Evolutionary conservation across 2,797 vertebrate genomes (phyloP).

Genomic region (Lophotriccus pileatus): DNA sequence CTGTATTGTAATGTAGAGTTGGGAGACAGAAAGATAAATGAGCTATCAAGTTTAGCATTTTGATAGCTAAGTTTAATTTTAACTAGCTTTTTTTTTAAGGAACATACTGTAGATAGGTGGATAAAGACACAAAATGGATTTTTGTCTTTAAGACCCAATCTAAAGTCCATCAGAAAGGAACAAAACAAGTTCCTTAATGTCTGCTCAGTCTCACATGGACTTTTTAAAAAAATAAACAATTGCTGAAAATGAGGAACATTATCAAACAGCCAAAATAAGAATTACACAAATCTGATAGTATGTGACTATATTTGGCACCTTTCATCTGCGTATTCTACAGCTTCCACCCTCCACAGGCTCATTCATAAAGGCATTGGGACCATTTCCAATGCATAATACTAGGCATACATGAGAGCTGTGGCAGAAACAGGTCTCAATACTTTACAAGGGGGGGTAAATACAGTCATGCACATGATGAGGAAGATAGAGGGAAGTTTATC

Average conservation of each 20-base stretch:
- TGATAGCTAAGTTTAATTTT: constrained; percentile 85
- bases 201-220: not conserved
- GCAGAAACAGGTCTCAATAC: not conserved
- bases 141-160: constrained; percentile 29
- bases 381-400: not conserved
- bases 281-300: not conserved
- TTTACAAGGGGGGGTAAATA: not conserved
- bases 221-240: not conserved
- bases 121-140: constrained; percentile 68
- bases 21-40: constrained; percentile 86
- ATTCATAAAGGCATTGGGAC: not conserved
- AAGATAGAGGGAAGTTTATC: not conserved
- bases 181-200: constrained; percentile 18
- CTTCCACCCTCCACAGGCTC: not conserved
- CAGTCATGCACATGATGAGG: not conserved
- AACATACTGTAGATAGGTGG: constrained; percentile 77
- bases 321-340: not conserved
- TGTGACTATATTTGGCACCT: not conserved
- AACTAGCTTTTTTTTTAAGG: constrained; percentile 78
- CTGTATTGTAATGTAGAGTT: constrained; percentile 77
- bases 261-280: not conserved
- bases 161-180: constrained; percentile 40
- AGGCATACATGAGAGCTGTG: not conserved
- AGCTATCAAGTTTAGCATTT: constrained; percentile 83
- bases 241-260: not conserved